phyloP scores from a whole-genome alignment of 2,113 vertebrate species.

The Sigmodon hispidus region DNA sequence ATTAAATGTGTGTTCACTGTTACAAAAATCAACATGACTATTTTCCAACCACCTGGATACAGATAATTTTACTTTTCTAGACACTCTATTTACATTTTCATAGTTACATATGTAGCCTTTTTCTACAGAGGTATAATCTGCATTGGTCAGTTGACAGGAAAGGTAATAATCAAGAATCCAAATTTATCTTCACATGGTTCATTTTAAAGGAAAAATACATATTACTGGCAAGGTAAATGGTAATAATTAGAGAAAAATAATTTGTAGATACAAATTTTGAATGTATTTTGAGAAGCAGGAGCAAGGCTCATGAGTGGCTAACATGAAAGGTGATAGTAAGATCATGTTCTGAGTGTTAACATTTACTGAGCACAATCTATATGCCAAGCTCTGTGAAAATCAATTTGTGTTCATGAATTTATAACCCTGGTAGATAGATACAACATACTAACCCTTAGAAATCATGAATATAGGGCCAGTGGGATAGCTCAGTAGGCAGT shows the following conservation, averaged over 20 bases:
- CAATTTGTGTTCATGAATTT: not conserved
- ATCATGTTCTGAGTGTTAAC: not conserved
- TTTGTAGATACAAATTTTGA: not conserved
- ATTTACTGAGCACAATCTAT: not conserved
- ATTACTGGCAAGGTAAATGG: not conserved
- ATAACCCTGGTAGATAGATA: not conserved
- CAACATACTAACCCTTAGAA: not conserved
- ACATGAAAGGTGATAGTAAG: not conserved
- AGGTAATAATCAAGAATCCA: not conserved
- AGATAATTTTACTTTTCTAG: not conserved
- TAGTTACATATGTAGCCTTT: not conserved
- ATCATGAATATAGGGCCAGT: not conserved
- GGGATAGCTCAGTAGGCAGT: not conserved
- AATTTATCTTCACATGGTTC: not conserved
- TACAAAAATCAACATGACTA: not conserved
- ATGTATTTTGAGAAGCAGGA: not conserved
- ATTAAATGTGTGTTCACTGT: not conserved
- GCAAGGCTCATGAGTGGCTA: not conserved
- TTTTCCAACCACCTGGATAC: not conserved
- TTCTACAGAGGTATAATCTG: not conserved
- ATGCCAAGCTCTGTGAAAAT: not conserved
- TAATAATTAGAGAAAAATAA: not conserved
- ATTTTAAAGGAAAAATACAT: not conserved
- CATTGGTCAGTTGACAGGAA: not conserved
- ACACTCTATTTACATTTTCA: not conserved